Percentiles rank a stretch among this genome's conserved stretches.
These are phyloP conservation scores for Heteropelma amictum DNA, from an alignment of 2,888 invertebrate species.

Conservation along the genomic window DNA sequence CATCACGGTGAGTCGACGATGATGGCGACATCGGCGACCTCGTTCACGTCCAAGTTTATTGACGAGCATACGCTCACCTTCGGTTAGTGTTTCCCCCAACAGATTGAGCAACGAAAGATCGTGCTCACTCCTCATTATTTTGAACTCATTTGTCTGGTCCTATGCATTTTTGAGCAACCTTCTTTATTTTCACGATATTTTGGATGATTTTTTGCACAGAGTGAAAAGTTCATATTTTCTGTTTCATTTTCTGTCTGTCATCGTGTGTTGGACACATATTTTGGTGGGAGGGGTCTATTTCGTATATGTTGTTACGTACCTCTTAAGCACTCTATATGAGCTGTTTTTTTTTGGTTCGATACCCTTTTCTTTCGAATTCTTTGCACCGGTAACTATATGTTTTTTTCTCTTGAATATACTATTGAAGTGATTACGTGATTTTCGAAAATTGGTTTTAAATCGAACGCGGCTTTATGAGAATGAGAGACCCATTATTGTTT, in stretches of 20 bases:
- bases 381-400: too few species aligned
- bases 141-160: neutral
- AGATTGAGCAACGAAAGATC: slow-evolving; percentile 17
- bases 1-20: slow-evolving; percentile 73
- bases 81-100: slow-evolving; percentile 55
- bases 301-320: too few species aligned
- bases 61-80: slow-evolving; percentile 60
- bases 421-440: too few species aligned
- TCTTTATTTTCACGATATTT: neutral
- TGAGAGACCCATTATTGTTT: too few species aligned
- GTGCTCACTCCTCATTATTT: slow-evolving; percentile 2
- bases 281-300: too few species aligned
- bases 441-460: too few species aligned
- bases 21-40: slow-evolving; percentile 62
- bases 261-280: too few species aligned
- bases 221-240: neutral
- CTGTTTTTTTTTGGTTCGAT: too few species aligned
- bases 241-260: neutral
- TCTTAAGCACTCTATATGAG: too few species aligned
- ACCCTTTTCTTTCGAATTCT: too few species aligned
- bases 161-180: neutral
- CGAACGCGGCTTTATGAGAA: too few species aligned
- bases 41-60: slow-evolving; percentile 62
- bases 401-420: too few species aligned
- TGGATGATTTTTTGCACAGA: neutral